Evolutionary conservation across 2,888 invertebrate species (phyloP), one percentile per base, ranked within the genome.

Genomic region (Chironomus tentans): DNA sequence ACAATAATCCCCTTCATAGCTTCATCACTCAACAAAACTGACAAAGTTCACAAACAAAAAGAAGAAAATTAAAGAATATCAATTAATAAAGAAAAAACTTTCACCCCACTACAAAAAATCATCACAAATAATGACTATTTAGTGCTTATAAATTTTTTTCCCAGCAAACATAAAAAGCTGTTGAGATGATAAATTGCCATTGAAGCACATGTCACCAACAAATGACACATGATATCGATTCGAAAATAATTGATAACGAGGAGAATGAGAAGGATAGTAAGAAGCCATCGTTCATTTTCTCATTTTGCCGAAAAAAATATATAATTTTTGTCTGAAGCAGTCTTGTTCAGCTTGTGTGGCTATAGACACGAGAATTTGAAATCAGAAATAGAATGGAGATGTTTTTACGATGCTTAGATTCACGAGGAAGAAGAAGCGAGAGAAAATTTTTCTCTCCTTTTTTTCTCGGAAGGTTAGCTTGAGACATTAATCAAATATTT

Each of bases 171-270:
- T 18, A 65, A 21, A 22, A 65, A 24, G 21, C 13, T 21, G 13
- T 65, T 13, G 65, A 24, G 24, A 72, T 72, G 62, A 72, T 62
- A 72, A 72, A 72, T 72, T 46, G 61, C 50, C 62, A 62, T 72
- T 50, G 62, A 72, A 72, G 18, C 62, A 72, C 62, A 62, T 72
- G 72, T 72, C 72, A 62, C 38, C 38, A 72, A 61, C 72, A 72
- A 72, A 72, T 72, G 72, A 62, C 50, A 72, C 62, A 72, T 50
- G 61, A 61, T 72, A 72, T 72, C 22, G 72, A 72, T 72, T 72
- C 38, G 38, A 62, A 62, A 72, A 72, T 72, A 72, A 72, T 62
- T 72, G 72, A 72, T 72, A 65, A 65, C 15, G 21, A 65, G 65
- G 21, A 65, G 12, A 21, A 22, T 18, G 12, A 38, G 4, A 21